Conservation (phyloP, 1,140 invertebrate species). For the Habropoda laboriosa region DNA sequence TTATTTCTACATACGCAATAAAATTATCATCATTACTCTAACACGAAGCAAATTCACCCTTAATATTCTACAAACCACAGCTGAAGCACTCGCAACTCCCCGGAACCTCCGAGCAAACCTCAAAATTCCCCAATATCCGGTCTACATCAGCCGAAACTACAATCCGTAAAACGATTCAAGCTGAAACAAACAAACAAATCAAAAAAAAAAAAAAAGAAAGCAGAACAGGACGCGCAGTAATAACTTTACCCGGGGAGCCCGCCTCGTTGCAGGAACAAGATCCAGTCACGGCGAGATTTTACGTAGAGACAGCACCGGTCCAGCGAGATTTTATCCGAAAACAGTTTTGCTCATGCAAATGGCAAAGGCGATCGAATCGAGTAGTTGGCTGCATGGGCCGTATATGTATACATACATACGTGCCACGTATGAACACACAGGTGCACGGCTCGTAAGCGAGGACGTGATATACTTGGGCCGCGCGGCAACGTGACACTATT, state of each 20-base stretch:
- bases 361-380: slow-evolving; percentile 26
- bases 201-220: too few relatives aligned
- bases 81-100: too few relatives aligned
- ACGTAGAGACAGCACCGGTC: not conserved
- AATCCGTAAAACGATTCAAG: too few relatives aligned
- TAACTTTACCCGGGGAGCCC: not conserved
- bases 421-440: slow-evolving; percentile 25
- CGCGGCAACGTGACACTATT: slow-evolving; percentile 40
- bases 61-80: too few relatives aligned
- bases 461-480: slow-evolving; percentile 35
- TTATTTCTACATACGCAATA: too few relatives aligned
- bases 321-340: slow-evolving; percentile 33
- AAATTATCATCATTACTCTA: too few relatives aligned
- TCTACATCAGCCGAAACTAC: too few relatives aligned
- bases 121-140: not conserved
- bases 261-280: not conserved
- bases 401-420: not conserved
- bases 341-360: slow-evolving; percentile 32
- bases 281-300: not conserved
- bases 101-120: too few relatives aligned
- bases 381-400: not conserved
- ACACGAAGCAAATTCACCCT: too few relatives aligned
- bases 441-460: slow-evolving; percentile 23
- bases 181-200: too few relatives aligned
- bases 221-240: not conserved